Evolutionary conservation across 2,113 vertebrate genomes (phyloP).

Genomic region (Entomyzon cyanotis): DNA sequence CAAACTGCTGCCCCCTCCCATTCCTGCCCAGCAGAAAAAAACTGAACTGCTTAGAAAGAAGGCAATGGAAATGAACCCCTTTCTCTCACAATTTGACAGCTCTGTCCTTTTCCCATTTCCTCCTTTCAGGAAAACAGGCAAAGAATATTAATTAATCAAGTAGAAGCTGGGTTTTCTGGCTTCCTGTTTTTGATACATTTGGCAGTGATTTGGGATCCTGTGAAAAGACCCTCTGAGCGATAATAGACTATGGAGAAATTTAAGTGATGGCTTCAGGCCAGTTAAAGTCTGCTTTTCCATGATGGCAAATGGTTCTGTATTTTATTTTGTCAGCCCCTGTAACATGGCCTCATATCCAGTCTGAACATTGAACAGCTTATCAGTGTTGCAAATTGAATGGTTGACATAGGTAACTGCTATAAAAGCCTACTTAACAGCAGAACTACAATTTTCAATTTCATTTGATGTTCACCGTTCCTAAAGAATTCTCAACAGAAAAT

Average conservation of each 20-base stretch:
- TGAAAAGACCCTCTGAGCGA: background rate
- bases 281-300: background rate
- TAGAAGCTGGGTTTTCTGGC: background rate
- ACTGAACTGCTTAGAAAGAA: background rate
- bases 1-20: background rate
- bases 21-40: background rate
- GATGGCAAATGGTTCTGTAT: slow-evolving; percentile 8
- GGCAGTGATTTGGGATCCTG: background rate
- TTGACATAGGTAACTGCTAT: background rate
- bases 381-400: background rate
- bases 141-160: background rate
- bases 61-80: background rate
- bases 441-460: background rate
- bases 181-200: background rate
- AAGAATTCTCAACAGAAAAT: background rate
- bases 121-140: background rate
- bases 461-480: background rate
- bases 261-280: slow-evolving; percentile 46
- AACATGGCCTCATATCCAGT: background rate
- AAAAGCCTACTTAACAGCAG: background rate
- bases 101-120: background rate
- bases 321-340: slow-evolving; percentile 46
- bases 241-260: background rate
- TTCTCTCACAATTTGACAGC: background rate
- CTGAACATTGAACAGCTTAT: slow-evolving; percentile 17